Evolutionary conservation across 2,113 vertebrate genomes (phyloP).

Genomic region (Bujurquina vittata): DNA sequence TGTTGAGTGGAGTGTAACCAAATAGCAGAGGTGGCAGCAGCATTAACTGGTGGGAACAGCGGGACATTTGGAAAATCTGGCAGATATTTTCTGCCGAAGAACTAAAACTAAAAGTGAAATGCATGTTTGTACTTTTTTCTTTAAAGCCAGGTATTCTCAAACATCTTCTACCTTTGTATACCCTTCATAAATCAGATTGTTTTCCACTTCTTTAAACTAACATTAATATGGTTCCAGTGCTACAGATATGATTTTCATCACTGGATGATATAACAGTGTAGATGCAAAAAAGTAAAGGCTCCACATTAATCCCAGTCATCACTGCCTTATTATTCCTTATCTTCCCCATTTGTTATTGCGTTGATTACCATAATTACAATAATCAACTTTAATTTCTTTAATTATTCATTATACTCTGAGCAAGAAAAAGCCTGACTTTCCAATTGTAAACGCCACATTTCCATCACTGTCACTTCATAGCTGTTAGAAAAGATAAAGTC

Average conservation of each 20-base stretch:
- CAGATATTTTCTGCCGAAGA: not conserved
- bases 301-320: not conserved
- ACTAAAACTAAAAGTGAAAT: not conserved
- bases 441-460: slow-evolving; percentile 10
- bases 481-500: slow-evolving; percentile 19
- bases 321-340: slow-evolving; percentile 15
- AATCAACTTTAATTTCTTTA: slow-evolving; percentile 9
- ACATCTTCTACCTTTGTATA: not conserved
- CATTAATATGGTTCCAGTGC: not conserved
- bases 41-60: not conserved
- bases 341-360: slow-evolving; percentile 2
- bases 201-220: not conserved
- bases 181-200: not conserved
- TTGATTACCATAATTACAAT: slow-evolving; percentile 2
- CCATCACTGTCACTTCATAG: slow-evolving; percentile 1
- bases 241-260: not conserved
- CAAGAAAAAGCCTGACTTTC: not conserved
- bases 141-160: not conserved
- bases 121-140: rapidly evolving
- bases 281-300: not conserved
- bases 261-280: not conserved
- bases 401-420: not conserved
- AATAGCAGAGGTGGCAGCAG: not conserved
- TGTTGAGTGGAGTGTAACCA: not conserved
- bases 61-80: rapidly evolving